Evolutionary conservation across 2,888 invertebrate genomes (phyloP).

Genomic region (Drosophila atroscutellata): DNA sequence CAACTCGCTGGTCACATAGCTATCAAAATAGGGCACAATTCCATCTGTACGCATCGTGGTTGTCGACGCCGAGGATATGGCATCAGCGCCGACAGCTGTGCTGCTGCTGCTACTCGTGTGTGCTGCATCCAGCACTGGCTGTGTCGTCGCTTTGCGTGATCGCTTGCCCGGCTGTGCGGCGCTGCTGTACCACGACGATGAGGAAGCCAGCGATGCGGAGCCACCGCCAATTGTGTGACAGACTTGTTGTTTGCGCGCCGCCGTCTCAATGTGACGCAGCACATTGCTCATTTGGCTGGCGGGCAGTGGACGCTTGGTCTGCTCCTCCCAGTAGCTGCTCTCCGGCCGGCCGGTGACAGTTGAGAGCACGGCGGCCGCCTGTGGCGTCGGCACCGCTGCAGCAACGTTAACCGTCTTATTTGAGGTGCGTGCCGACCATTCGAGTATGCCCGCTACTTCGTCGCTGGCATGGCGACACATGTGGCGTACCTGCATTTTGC

Average conservation of each 20-base stretch:
- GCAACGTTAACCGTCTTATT: conserved; percentile 42
- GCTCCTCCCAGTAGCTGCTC: conserved; percentile 80
- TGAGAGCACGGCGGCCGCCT: conserved; percentile 62
- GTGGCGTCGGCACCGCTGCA: conserved; percentile 49
- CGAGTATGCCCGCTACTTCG: conserved; percentile 91
- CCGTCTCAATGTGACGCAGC: conserved; percentile 81
- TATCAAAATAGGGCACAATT: conserved; percentile 84
- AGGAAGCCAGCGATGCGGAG: conserved; percentile 65
- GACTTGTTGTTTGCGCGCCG: conserved; percentile 81
- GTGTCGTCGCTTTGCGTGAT: conserved; percentile 44
- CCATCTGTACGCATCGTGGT: conserved; percentile 64
- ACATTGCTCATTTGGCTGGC: conserved; percentile 87
- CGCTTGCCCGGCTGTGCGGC: conserved; percentile 56
- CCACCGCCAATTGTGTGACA: conserved; percentile 67
- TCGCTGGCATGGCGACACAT: conserved; percentile 92
- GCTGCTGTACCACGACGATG: conserved; percentile 65
- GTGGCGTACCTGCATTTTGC: conserved; percentile 91
- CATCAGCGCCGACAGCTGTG: conserved; percentile 5
- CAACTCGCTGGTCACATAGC: conserved; percentile 86
- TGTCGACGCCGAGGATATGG: conserved; percentile 26
- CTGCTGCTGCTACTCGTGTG: conserved; percentile 8
- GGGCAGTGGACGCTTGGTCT: conserved; percentile 85
- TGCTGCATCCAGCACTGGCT: conserved; percentile 18
- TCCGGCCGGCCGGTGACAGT: conserved; percentile 74
- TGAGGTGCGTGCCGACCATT: conserved; percentile 88